Evolutionary conservation across 2,113 vertebrate genomes (phyloP), one percentile per base, ranked within the genome.

Genomic region (Epinephelus fuscoguttatus): DNA sequence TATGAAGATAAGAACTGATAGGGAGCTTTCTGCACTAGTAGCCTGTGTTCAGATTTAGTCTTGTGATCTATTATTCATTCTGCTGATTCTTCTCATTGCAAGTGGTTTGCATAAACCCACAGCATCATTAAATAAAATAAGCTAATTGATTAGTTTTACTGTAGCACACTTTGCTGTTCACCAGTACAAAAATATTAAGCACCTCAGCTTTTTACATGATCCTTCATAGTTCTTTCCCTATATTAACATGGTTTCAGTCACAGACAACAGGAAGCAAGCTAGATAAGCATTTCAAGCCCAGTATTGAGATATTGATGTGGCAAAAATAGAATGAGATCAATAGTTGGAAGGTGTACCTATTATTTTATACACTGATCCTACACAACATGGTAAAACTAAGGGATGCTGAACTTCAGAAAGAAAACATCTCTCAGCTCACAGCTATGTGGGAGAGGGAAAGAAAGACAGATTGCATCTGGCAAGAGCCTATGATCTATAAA

Each of bases 41-140:
- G 79, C 77, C 70, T 19, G 2, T 80, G 71, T 90, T 92, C 66
- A 84, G 69, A 89, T 80, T 68, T 77, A 90, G 84, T 83, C 89
- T 90, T 92, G 76, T 94, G 84, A 94, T 94, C 85, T 92, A 92
- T 94, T 93, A 95, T 94, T 95, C 79, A 95, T 94, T 87, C 69
- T 71, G 78, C 86, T 91, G 80, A 87, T 92, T 88, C 63, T 91
- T 92, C 89, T 91, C 67, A 87, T 89, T 92, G 84, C 33, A 75
- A 64, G 81, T 80, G 62, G 52, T 88, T 90, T 87, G 79, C 78
- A 86, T 90, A 91, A 87, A 94, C 69, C 90, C 59, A 92, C 85
- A 93, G 70, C 86, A 86, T 89, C 80, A 87, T 90, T 87, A 90
- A 92, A 89, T 87, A 78, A 88, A 81, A 80, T 23, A 70, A 76